Evolutionary conservation across 2,888 invertebrate genomes (phyloP).

Genomic region (Nemoura dubitans): DNA sequence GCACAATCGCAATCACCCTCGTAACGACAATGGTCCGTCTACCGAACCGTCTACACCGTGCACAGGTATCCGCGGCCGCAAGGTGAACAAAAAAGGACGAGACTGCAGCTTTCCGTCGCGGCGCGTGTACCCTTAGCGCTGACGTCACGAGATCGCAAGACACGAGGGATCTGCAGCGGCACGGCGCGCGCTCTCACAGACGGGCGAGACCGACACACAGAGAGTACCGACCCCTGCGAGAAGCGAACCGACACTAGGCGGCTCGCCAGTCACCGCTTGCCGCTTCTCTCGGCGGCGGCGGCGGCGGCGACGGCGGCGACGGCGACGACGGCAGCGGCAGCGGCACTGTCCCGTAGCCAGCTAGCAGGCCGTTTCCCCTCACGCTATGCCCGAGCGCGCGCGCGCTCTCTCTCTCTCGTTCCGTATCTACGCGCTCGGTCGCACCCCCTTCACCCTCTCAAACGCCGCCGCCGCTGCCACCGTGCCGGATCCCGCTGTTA

Average conservation of each 20-base stretch:
- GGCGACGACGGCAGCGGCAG: neutral
- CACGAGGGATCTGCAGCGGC: neutral
- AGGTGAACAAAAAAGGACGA: neutral
- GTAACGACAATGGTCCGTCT: neutral
- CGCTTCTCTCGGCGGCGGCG: constrained; percentile 21
- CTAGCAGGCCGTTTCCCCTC: constrained; percentile 9
- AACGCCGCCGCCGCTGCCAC: constrained; percentile 21
- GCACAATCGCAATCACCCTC: neutral
- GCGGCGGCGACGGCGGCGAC: constrained; percentile 18
- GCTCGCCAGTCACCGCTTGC: neutral
- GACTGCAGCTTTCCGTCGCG: neutral
- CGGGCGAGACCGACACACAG: neutral
- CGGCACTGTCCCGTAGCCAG: neutral
- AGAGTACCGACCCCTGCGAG: neutral
- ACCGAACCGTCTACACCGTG: neutral
- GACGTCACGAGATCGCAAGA: neutral
- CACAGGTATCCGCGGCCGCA: neutral
- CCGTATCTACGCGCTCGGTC: neutral
- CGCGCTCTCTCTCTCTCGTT: neutral
- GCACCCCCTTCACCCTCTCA: constrained; percentile 60
- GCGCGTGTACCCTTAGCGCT: neutral
- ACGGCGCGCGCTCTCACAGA: too few species aligned
- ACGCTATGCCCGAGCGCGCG: neutral
- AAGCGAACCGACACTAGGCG: neutral
- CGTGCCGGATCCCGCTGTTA: constrained; percentile 17